Evolutionary conservation across 92 coral and sea anemone species (phyloP), one percentile per base, ranked within the genome.

Genomic region (Phenganax marumi): DNA sequence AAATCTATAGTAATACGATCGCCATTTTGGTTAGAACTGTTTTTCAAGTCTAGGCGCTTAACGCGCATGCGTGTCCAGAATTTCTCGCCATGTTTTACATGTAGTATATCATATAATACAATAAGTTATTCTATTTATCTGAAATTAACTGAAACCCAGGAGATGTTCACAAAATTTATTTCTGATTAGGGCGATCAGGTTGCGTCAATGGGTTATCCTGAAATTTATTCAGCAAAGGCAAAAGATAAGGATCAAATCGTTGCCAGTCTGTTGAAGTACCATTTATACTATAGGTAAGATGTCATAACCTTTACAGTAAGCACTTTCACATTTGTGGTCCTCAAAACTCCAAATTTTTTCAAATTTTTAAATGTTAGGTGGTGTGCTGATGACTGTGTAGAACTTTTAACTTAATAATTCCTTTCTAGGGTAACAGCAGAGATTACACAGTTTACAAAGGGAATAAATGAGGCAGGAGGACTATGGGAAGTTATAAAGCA

Each of bases 361-460:
- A 0, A 33, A 33, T 5, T 33, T 33, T 33, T 33, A 33, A 33
- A 33, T 33, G 43, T 33, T 33, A 33, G 43, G 43, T 33, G 43
- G 43, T 33, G 43, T 33, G 43, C 43, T 33, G 5, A 33, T 62
- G 7, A 17, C 33, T 7, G 10, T 62, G 8, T 62, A 62, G 24
- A 62, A 62, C 6, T 18, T 62, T 33, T 52, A 65, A 69, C 24
- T 61, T 73, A 11, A 74, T 46, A 24, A 0, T 3, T 58, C 53
- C 17, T 14, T 84, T 84, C 16, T 64, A 83, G 86, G 68, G 70
- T 83, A 17, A 68, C 73, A 10, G 60, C 86, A 52, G 86, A 71
- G 56, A 83, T 83, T 17, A 51, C 10, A 69, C 86, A 83, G 43
- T 83, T 83, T 50, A 56, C 14, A 73, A 19, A 71, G 10, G 86